Conservation (phyloP, 2,888 invertebrate species). For the Eueremaeus valkanovi region DNA sequence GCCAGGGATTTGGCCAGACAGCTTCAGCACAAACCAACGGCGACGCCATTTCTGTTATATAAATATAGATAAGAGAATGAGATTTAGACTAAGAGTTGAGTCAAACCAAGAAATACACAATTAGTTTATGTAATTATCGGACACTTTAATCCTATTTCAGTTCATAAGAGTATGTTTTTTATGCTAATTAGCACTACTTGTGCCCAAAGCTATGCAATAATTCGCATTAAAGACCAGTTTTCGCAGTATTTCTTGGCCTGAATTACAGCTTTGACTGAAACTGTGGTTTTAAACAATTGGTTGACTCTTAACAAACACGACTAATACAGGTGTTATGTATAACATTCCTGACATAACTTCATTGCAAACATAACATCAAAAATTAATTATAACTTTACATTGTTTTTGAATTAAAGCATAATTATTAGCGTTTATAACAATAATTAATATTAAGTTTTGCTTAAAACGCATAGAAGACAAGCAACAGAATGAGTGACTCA, state of each 20-base stretch:
- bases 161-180: constrained; percentile 23
- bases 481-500: not conserved
- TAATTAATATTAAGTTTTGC: too few species aligned
- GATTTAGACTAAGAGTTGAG: not conserved
- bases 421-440: too few species aligned
- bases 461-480: too few species aligned
- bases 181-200: constrained; percentile 26
- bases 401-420: too few species aligned
- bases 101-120: constrained; percentile 18
- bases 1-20: constrained; percentile 85
- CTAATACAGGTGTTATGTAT: not conserved
- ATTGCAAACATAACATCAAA: too few species aligned
- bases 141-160: not conserved
- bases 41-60: constrained; percentile 80
- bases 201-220: constrained; percentile 24
- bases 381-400: too few species aligned
- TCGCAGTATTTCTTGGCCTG: constrained; percentile 6
- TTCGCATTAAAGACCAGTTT: constrained; percentile 31
- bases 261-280: not conserved
- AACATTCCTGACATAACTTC: not conserved
- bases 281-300: not conserved
- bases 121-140: constrained; percentile 9
- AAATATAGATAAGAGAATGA: not conserved
- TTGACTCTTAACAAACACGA: constrained; percentile 10
- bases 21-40: constrained; percentile 87